These are phyloP conservation scores for Pyralis farinalis DNA, from an alignment of 2,888 invertebrate species.

Conservation along the genomic window DNA sequence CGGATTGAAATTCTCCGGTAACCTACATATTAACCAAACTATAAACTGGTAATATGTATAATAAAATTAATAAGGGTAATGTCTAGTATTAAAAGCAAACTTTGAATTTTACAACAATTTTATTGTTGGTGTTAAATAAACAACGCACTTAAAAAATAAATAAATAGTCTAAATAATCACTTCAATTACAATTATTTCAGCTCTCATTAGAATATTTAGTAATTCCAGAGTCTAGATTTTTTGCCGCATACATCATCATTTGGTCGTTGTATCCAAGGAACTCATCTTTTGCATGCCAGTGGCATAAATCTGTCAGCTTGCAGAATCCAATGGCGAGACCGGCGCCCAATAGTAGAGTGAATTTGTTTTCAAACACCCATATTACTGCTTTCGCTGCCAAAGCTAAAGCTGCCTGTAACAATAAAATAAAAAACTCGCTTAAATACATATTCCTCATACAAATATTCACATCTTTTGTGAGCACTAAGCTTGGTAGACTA, in stretches of 20 bases:
- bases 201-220: not conserved
- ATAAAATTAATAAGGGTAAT: no score
- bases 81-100: no score
- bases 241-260: not conserved
- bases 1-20: no score
- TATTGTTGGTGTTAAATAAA: not conserved
- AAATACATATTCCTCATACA: no score
- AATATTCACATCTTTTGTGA: no score
- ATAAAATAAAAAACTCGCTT: no score
- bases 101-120: not conserved
- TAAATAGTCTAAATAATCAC: no score
- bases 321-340: conserved; percentile 19
- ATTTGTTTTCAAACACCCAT: conserved; percentile 17
- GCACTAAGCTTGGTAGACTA: no score
- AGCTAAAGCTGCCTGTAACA: conserved; percentile 20
- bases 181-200: not conserved
- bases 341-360: conserved; percentile 18
- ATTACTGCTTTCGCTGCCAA: conserved; percentile 14
- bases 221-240: not conserved
- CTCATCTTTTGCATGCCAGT: not conserved
- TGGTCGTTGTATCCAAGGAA: not conserved
- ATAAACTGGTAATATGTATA: no score
- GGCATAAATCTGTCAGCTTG: conserved; percentile 22
- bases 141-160: no score
- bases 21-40: no score